Percentiles rank a stretch among this genome's conserved stretches.
phyloP scores from a whole-genome alignment of 2,113 vertebrate species.

The Miniopterus natalensis region DNA sequence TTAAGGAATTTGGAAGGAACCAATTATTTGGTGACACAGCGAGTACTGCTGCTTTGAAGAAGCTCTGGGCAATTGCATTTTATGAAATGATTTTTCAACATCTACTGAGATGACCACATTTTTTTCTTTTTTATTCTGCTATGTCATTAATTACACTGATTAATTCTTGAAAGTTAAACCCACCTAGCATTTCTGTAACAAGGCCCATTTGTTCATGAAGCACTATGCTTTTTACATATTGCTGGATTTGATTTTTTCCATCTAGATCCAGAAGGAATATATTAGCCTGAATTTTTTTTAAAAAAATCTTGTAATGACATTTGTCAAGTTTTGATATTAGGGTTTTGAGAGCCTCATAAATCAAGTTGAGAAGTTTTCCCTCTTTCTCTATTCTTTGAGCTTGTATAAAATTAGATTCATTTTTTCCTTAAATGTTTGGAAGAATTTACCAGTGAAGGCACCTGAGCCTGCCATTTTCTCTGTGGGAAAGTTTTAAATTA shows the following conservation, averaged over 20 bases:
- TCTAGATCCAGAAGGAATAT: background rate
- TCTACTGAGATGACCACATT: background rate
- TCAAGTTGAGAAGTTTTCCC: background rate
- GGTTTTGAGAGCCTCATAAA: background rate
- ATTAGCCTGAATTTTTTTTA: background rate
- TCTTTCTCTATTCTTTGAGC: background rate
- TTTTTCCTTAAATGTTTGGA: background rate
- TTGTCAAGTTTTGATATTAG: constrained; percentile 19
- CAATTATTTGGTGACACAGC: background rate
- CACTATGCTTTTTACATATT: background rate
- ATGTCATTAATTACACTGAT: constrained; percentile 27
- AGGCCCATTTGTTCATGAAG: background rate
- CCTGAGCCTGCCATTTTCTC: background rate
- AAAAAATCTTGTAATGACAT: background rate
- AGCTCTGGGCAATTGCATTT: background rate
- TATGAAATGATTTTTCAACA: constrained; percentile 13
- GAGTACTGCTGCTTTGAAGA: background rate
- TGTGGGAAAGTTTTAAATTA: background rate
- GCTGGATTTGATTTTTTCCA: background rate
- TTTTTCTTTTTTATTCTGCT: background rate
- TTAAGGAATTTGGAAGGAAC: background rate
- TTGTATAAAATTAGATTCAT: background rate
- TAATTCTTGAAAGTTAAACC: constrained; percentile 36
- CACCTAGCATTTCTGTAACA: background rate
- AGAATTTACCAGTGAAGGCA: background rate